Conservation (phyloP, 2,113 vertebrate species). For the Prietella phreatophila region DNA sequence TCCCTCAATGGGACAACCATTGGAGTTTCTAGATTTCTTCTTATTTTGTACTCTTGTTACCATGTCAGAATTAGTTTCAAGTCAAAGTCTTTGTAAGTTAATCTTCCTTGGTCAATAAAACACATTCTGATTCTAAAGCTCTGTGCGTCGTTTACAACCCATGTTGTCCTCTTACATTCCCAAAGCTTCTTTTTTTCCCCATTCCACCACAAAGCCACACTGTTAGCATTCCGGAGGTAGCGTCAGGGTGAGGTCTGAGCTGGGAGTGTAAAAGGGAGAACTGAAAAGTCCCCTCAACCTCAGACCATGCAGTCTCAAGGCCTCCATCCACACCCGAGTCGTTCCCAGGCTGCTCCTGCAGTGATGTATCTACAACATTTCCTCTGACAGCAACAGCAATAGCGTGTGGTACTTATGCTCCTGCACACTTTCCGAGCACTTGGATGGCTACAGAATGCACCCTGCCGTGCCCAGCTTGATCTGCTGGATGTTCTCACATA, state of each 20-base stretch:
- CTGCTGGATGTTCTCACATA: slow-evolving; percentile 45
- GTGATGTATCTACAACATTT: slow-evolving; percentile 45
- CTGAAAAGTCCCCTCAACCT: slow-evolving; percentile 51
- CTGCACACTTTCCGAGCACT: slow-evolving; percentile 34
- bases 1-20: neutral
- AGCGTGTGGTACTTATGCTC: slow-evolving; percentile 28
- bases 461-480: slow-evolving; percentile 38
- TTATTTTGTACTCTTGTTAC: neutral
- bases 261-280: slow-evolving; percentile 22
- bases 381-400: slow-evolving; percentile 26
- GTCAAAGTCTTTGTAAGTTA: neutral
- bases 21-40: neutral
- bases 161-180: slow-evolving; percentile 46
- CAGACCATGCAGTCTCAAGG: slow-evolving; percentile 43
- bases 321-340: slow-evolving; percentile 33
- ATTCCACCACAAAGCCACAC: slow-evolving; percentile 52
- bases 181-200: slow-evolving; percentile 49
- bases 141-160: slow-evolving; percentile 42
- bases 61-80: neutral
- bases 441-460: slow-evolving; percentile 15
- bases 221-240: slow-evolving; percentile 57
- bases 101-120: slow-evolving; percentile 15
- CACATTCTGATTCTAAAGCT: neutral
- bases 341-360: slow-evolving; percentile 43
- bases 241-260: slow-evolving; percentile 51